Evolutionary conservation across 2,113 vertebrate species (phyloP).

Genomic region (Ursus arctos): DNA sequence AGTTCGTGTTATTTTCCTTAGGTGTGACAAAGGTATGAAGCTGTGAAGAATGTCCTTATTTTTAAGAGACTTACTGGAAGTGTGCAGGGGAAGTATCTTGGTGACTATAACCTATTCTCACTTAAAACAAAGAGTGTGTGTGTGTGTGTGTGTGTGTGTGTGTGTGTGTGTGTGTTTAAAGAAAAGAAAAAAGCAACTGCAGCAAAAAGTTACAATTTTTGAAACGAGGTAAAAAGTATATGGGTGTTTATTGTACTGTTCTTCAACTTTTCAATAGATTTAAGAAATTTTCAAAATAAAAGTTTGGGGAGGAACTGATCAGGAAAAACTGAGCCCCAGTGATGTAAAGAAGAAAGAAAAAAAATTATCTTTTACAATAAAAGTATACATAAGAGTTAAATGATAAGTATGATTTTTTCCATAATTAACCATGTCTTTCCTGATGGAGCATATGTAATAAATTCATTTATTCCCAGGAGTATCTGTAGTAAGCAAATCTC

Average conservation of each 20-base stretch:
- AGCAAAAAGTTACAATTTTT: slow-evolving; percentile 14
- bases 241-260: neutral
- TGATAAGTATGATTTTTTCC: neutral
- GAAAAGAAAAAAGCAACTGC: neutral
- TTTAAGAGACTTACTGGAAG: neutral
- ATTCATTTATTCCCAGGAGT: slow-evolving; percentile 21
- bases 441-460: neutral
- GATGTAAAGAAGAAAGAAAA: neutral
- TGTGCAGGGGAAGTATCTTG: neutral
- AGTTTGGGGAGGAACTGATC: neutral
- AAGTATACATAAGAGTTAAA: slow-evolving; percentile 7
- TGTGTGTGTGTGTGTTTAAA: neutral
- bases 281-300: slow-evolving; percentile 51
- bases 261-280: neutral
- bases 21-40: neutral
- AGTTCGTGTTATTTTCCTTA: slow-evolving; percentile 11
- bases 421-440: slow-evolving; percentile 23
- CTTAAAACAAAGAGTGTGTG: neutral
- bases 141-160: neutral
- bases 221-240: neutral
- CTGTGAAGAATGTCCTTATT: neutral
- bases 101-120: neutral
- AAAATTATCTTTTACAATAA: slow-evolving; percentile 7
- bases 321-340: neutral
- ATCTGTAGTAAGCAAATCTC: slow-evolving; percentile 23